phyloP scores from a whole-genome alignment of 53 echinoderm and acorn worm genomes.

The Arbacia lixula region DNA sequence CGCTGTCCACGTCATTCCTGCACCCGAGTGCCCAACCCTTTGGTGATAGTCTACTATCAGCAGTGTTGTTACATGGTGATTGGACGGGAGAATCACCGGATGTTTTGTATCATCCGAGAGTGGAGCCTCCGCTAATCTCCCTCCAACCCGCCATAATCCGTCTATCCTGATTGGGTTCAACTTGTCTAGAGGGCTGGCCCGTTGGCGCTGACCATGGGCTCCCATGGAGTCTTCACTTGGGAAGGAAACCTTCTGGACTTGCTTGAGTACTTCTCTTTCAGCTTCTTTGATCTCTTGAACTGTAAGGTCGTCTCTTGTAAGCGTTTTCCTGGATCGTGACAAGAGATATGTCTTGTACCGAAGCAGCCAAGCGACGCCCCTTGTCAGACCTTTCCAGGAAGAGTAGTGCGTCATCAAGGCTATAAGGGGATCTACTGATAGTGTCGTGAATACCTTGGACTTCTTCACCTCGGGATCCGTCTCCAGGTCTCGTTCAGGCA shows the following conservation, averaged over 20 bases:
- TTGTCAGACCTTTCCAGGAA: slow-evolving; percentile 51
- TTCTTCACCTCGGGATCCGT: slow-evolving; percentile 57
- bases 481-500: slow-evolving; percentile 2
- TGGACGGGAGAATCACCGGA: slow-evolving; percentile 61
- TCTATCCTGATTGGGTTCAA: slow-evolving; percentile 47
- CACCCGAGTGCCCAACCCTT: slow-evolving; percentile 63
- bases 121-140: slow-evolving; percentile 52
- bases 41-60: slow-evolving; percentile 61
- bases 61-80: slow-evolving; percentile 67
- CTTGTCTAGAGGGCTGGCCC: slow-evolving; percentile 28
- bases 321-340: not conserved
- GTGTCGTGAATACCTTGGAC: slow-evolving; percentile 17
- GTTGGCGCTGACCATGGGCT: not conserved
- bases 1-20: slow-evolving; percentile 65
- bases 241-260: slow-evolving; percentile 45
- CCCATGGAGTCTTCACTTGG: not conserved
- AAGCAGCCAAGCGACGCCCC: slow-evolving; percentile 53
- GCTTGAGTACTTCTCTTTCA: slow-evolving; percentile 50
- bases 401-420: slow-evolving; percentile 9
- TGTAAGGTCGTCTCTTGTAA: slow-evolving; percentile 29
- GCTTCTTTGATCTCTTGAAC: slow-evolving; percentile 33
- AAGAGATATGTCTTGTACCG: slow-evolving; percentile 37
- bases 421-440: not conserved
- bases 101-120: slow-evolving; percentile 46
- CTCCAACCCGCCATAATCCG: slow-evolving; percentile 66